A percentile compares a stretch with the other conserved stretches of the same genome.
phyloP scores from a whole-genome alignment of 2,113 vertebrate genomes.

The Gobius niger region DNA sequence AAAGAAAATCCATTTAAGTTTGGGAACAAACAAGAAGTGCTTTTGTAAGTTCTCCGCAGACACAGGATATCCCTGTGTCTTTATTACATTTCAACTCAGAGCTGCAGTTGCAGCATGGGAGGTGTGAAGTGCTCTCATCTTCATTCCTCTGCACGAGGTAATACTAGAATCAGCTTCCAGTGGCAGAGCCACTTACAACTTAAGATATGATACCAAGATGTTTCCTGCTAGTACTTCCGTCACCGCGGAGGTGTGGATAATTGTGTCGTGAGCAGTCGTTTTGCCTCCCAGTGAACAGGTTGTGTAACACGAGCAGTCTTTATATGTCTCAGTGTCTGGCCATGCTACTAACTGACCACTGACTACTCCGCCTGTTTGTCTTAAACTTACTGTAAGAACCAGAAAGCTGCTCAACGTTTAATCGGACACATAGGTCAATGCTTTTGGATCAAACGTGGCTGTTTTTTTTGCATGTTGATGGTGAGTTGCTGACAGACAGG shows the following conservation, averaged over 20 bases:
- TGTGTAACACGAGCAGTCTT: too few relatives aligned
- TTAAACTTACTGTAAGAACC: too few relatives aligned
- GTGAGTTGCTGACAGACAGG: too few relatives aligned
- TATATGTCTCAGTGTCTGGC: too few relatives aligned
- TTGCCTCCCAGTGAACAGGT: too few relatives aligned
- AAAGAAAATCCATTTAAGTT: not conserved
- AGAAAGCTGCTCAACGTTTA: too few relatives aligned
- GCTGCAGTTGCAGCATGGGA: not conserved
- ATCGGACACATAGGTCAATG: too few relatives aligned
- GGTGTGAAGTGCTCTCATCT: not conserved
- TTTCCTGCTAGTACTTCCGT: not conserved
- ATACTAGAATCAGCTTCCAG: not conserved
- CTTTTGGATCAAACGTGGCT: too few relatives aligned
- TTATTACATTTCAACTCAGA: conserved; percentile 1
- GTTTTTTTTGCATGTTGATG: too few relatives aligned
- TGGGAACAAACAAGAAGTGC: not conserved
- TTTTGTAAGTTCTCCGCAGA: not conserved
- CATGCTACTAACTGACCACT: too few relatives aligned
- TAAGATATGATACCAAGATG: not conserved
- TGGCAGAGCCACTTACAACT: not conserved
- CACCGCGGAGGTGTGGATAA: not conserved
- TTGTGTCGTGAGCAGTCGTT: not conserved
- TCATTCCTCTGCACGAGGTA: not conserved
- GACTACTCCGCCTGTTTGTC: too few relatives aligned
- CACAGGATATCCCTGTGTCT: not conserved